A percentile compares a stretch with the other conserved stretches of the same genome.
phyloP scores from a whole-genome alignment of 2,113 vertebrate genomes.

The Suricata suricatta region DNA sequence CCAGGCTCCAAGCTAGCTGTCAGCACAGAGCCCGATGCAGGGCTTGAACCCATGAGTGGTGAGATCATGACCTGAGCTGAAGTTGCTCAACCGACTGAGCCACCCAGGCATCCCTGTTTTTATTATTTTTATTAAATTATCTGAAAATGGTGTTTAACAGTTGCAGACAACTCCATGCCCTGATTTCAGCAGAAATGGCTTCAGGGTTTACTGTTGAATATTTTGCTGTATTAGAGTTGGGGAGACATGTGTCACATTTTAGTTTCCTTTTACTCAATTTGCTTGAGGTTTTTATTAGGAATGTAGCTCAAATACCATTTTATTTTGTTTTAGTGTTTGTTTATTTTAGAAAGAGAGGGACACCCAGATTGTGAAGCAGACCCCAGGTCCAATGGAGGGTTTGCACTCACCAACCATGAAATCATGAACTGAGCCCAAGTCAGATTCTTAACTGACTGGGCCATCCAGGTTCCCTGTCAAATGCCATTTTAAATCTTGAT shows the following conservation, averaged over 20 bases:
- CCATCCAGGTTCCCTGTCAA: not conserved
- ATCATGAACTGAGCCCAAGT: too few species aligned
- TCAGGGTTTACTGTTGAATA: not conserved
- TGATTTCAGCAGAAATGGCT: not conserved
- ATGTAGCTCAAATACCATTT: not conserved
- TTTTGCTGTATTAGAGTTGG: not conserved
- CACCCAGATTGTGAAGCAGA: too few species aligned
- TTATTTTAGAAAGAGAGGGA: too few species aligned
- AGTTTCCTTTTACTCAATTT: not conserved
- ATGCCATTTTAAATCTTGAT: constrained; percentile 19
- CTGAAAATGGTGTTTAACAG: not conserved
- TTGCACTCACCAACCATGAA: too few species aligned
- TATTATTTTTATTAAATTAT: constrained; percentile 8
- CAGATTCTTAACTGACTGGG: too few species aligned
- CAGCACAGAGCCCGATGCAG: too few species aligned
- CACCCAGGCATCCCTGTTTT: not conserved
- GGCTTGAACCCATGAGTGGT: too few species aligned
- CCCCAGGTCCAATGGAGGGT: too few species aligned
- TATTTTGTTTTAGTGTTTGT: not conserved
- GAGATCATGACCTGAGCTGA: too few species aligned
- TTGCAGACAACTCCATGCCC: not conserved
- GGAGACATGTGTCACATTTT: not conserved
- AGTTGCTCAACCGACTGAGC: too few species aligned
- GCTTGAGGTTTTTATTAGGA: constrained; percentile 29
- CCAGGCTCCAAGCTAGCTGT: too few species aligned